Conservation (phyloP, 2,888 invertebrate genomes). For the Limnephilus lunatus region DNA sequence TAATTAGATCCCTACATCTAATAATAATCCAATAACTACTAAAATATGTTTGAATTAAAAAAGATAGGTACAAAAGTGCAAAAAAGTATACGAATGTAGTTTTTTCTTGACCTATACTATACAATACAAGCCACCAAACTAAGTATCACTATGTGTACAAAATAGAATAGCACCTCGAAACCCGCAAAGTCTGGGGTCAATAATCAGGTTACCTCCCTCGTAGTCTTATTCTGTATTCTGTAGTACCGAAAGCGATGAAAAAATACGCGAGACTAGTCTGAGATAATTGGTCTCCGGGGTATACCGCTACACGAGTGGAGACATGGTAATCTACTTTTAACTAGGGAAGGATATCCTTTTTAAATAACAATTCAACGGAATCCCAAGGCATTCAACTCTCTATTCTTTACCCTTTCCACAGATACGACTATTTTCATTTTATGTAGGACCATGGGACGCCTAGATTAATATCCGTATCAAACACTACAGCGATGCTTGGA, state of each 20-base stretch:
- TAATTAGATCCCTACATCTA: background rate
- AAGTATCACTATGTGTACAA: background rate
- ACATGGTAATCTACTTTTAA: conserved; percentile 62
- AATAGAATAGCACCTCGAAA: background rate
- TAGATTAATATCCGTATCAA: conserved; percentile 11
- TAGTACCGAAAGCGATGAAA: conserved; percentile 47
- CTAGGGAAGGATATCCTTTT: conserved; percentile 54
- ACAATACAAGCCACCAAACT: background rate
- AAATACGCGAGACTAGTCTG: conserved; percentile 46
- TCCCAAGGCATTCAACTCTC: conserved; percentile 14
- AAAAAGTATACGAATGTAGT: background rate
- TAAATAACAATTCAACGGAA: conserved; percentile 33
- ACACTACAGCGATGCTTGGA: background rate
- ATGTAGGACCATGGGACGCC: background rate
- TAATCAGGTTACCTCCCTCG: background rate
- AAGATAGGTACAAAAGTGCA: background rate
- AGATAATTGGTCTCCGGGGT: conserved; percentile 62
- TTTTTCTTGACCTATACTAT: background rate
- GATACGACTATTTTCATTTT: background rate
- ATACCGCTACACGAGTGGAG: conserved; percentile 52
- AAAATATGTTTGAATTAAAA: background rate
- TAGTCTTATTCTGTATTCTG: conserved; percentile 39
- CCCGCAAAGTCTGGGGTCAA: background rate
- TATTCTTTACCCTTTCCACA: conserved; percentile 1
- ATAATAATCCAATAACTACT: background rate